These are phyloP conservation scores for Acrocephalus kingi DNA, from an alignment of 2,113 vertebrate genomes.

Conservation along the genomic window DNA sequence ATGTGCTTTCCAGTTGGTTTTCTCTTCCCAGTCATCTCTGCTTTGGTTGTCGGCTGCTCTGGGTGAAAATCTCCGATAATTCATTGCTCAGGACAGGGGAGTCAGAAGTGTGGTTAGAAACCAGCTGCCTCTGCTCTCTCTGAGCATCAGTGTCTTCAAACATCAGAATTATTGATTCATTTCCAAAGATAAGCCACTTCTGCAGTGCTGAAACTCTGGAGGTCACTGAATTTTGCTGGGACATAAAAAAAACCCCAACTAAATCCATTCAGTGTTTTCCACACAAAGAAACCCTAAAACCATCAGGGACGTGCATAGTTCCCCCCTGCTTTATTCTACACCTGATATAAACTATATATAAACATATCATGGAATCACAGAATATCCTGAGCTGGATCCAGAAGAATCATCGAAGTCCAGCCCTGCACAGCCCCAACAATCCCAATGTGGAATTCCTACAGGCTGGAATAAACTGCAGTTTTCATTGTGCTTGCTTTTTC, in stretches of 20 bases:
- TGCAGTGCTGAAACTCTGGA: neutral
- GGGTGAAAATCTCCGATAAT: neutral
- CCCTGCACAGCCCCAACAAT: neutral
- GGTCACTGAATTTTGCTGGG: neutral
- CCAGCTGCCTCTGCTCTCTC: neutral
- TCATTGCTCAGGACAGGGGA: neutral
- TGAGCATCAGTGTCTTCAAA: neutral
- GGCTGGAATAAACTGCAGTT: neutral
- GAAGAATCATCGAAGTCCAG: neutral
- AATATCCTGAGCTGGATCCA: neutral
- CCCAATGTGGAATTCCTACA: neutral
- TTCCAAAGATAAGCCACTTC: neutral
- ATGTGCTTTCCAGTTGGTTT: neutral
- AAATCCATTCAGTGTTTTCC: neutral
- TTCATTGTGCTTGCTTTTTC: neutral
- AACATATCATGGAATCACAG: neutral
- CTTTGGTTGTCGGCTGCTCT: accelerated
- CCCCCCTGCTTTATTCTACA: neutral
- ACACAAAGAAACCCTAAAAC: neutral
- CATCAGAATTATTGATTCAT: neutral
- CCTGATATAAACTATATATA: neutral
- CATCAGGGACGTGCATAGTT: accelerated
- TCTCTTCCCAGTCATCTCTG: neutral
- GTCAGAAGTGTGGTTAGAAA: accelerated
- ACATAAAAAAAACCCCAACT: neutral